Base-by-base conservation (phyloP, 2,113 vertebrate genomes). In the Perognathus longimembris region DNA sequence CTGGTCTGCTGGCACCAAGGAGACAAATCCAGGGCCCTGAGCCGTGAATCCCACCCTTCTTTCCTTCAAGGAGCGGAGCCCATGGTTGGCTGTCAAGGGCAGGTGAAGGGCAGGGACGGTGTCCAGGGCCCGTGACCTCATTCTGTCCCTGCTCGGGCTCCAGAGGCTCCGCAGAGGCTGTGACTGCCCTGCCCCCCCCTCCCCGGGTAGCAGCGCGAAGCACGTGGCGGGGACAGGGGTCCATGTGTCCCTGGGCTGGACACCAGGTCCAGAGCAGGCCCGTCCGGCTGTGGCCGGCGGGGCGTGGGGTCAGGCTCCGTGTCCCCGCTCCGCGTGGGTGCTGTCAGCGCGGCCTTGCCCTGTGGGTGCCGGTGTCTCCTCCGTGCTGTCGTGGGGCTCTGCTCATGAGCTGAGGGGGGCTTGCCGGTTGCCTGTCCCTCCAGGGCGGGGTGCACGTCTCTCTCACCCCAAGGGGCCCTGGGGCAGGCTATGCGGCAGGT, bases 1-100 rank as follows among this genome's bases (percentile, higher is more conserved):
- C 0, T 5, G 17, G 20, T 30, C 80, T 77, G 78, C 36, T 0
- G 30, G 4, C 67, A 9, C 79, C 45, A 93, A 92, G 28, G 92
- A 94, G 92, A 76, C 89, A 69, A 90, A 94, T 86, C 71, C 74
- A 77, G 83, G 89, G 71, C 83, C 50, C 26, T 92, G 38, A 11
- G 66, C 88, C 36, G 45, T 59, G 82, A 95, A 70, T 9, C 42
- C 1, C 63, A 22, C 40, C 12, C 67, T 75, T 54, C 54, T 81
- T 26, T 38, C n/a, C 6, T 2, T 92, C 80, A 81, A 96, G 94
- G 34, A 84, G 69, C 84, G 32, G 45, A 86, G 45, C 0, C 0
- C 50, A 66, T 81, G 21, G 4, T 91, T 67, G 40, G 64, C 61
- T 0, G 50, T 75, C 76, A 75, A 7, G 70, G 74, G 85, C 82